Percentiles rank a stretch among this genome's conserved stretches.
phyloP scores from a whole-genome alignment of 2,888 invertebrate species.

The Willowsia nigromaculata region DNA sequence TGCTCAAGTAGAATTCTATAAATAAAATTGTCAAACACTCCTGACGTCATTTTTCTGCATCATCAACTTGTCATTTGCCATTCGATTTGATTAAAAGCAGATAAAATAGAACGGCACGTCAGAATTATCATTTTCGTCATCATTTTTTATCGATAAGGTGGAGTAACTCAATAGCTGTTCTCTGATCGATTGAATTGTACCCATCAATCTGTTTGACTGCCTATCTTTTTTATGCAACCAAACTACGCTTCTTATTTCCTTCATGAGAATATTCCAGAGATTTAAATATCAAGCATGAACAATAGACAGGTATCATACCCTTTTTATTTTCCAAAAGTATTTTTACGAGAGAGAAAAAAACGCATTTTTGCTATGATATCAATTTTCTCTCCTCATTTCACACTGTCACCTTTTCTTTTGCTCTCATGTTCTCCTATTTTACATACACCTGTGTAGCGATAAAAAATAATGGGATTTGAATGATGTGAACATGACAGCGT shows the following conservation, averaged over 20 bases:
- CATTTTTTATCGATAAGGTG: not conserved
- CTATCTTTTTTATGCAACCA: too few species aligned
- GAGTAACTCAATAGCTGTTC: not conserved
- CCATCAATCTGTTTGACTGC: too few species aligned
- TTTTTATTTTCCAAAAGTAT: not conserved
- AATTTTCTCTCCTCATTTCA: not conserved
- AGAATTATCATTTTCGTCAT: not conserved
- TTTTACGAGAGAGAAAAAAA: not conserved
- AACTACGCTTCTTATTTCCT: too few species aligned
- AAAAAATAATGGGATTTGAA: conserved; percentile 41
- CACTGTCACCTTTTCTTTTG: not conserved
- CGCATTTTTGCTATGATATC: not conserved
- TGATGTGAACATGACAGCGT: conserved; percentile 28
- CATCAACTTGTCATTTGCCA: too few species aligned
- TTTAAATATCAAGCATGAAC: too few species aligned
- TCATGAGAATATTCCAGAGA: too few species aligned
- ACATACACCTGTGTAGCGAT: conserved; percentile 22
- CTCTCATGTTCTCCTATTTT: conserved; percentile 15
- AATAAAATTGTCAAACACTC: too few species aligned
- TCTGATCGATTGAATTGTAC: too few species aligned
- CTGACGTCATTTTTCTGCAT: too few species aligned
- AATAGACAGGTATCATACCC: too few species aligned
- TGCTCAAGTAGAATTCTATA: too few species aligned
- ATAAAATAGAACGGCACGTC: not conserved
- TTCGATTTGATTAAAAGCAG: not conserved